Base-by-base conservation (phyloP, 2,888 invertebrate species). In the Andrena camellia region DNA sequence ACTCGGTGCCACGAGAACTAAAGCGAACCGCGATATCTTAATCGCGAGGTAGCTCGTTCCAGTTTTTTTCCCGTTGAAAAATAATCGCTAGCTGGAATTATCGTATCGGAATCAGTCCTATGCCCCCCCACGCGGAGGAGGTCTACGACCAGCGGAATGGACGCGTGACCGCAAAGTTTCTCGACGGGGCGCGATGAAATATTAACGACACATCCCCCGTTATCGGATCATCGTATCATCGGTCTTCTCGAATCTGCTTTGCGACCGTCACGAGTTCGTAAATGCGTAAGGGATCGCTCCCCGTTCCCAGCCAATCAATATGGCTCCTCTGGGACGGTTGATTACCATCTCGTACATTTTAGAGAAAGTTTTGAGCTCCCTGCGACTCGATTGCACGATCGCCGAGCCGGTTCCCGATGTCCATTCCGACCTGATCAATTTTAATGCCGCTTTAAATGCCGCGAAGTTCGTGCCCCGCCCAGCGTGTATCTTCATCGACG, bases 131-230 rank as follows among this genome's bases (percentile, higher is more conserved):
- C 50, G 70, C 35, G 54, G 3, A 10, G 8, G 64, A 29, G 23
- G 20, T 48, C 10, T 57, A 63, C 5, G 42, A 60, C 67, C 60
- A 57, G 20, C 42, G 73, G 29, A 59, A 62, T 33, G 69, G n/a
- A 57, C 70, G 79, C 67, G 79, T 70, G 75, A 78, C 83, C 72
- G 52, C 64, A 83, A 86, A 89, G 84, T 89, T 89, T 84, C 86
- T 80, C 87, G 88, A 76, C 89, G 83, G 10, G 17, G 54, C 29
- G 50, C 80, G 78, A 89, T 89, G 82, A 89, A 89, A 89, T 87
- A 89, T 89, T 89, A 90, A 89, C 83, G 87, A 88, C 78, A 86
- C 70, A 68, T 75, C 68, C 68, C 59, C 66, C 79, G 71, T 78
- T 85, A 87, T 87, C 74, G 81, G 73, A 75, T 73, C 67, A 73